phyloP scores from a whole-genome alignment of 2,888 invertebrate genomes.

The Dendrolimus houi region DNA sequence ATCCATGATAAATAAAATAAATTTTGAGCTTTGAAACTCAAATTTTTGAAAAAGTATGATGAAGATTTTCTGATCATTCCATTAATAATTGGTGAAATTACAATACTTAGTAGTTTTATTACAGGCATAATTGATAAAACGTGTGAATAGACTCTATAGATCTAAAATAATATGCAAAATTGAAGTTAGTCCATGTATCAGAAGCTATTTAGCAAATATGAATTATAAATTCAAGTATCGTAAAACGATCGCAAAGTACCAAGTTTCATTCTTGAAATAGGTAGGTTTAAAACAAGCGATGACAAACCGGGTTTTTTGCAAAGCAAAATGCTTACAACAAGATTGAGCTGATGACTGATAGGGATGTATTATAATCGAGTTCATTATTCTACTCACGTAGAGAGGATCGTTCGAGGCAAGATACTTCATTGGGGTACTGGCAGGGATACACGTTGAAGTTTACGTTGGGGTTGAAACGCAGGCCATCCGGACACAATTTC shows the following conservation, averaged over 20 bases:
- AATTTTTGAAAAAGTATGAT: no score
- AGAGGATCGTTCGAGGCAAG: constrained; percentile 82
- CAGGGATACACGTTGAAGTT: constrained; percentile 84
- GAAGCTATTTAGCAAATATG: not conserved
- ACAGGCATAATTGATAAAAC: no score
- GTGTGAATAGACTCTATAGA: no score
- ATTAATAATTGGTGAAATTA: no score
- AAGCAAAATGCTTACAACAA: constrained; percentile 3
- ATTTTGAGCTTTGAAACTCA: no score
- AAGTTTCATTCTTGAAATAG: constrained; percentile 17
- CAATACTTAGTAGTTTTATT: no score
- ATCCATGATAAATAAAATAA: no score
- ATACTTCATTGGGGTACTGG: constrained; percentile 88
- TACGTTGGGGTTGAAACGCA: constrained; percentile 84
- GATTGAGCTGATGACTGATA: not conserved
- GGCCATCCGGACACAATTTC: constrained; percentile 88
- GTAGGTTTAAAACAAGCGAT: constrained; percentile 23
- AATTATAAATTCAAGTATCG: constrained; percentile 16
- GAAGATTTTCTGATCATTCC: no score
- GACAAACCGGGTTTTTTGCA: constrained; percentile 11
- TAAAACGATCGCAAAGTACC: constrained; percentile 7
- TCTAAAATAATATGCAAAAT: no score
- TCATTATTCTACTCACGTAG: constrained; percentile 74
- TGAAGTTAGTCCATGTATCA: no score
- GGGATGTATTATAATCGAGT: constrained; percentile 1